A percentile compares a stretch with the other conserved stretches of the same genome.
Evolutionary conservation across 1,140 invertebrate genomes (phyloP).

Genomic region (Octopus sinensis): DNA sequence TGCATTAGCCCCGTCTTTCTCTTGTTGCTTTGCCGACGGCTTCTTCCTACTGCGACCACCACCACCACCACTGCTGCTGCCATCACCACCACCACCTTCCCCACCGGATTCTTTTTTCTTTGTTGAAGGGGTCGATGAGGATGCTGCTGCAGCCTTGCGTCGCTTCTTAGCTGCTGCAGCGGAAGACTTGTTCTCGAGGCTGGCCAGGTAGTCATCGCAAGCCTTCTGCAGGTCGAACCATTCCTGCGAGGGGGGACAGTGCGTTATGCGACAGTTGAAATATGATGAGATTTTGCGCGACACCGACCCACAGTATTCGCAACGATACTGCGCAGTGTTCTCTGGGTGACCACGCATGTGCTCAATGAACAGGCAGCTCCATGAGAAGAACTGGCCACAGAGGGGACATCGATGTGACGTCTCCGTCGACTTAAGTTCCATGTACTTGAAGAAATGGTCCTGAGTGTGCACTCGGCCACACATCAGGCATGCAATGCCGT

Average conservation of each 20-base stretch:
- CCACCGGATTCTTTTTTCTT: no score
- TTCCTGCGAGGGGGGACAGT: neutral
- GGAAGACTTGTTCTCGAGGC: neutral
- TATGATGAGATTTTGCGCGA: neutral
- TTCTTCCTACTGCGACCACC: no score
- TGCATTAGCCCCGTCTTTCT: no score
- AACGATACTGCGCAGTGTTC: neutral
- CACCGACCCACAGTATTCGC: neutral
- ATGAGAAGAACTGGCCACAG: neutral
- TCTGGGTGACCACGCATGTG: neutral
- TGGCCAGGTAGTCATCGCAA: neutral
- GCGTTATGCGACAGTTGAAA: neutral
- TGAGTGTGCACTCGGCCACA: neutral
- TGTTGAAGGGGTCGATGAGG: no score
- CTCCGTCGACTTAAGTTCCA: neutral
- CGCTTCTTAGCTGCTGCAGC: no score
- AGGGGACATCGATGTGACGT: neutral
- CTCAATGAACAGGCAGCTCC: conserved; percentile 9
- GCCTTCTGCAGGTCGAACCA: neutral
- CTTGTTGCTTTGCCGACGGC: no score
- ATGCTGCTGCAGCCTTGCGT: no score
- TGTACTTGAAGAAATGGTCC: conserved; percentile 1
- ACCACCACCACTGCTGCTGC: no score
- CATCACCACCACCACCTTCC: no score
- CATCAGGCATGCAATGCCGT: neutral